These are phyloP conservation scores for Oxygymnocypris stewartii DNA, from an alignment of 2,113 vertebrate genomes.

Conservation along the genomic window DNA sequence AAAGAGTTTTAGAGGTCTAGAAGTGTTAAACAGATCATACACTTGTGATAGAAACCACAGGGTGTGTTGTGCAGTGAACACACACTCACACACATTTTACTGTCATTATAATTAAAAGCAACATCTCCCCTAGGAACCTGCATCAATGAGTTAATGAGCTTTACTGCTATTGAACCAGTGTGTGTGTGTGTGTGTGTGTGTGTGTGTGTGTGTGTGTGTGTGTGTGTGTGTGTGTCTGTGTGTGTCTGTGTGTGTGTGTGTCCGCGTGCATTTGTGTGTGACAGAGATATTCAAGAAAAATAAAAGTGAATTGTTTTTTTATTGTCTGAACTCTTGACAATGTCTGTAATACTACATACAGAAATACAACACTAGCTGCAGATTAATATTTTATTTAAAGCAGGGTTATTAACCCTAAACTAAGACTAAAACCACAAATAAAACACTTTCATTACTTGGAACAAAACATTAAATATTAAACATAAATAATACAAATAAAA, in stretches of 20 bases:
- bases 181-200: neutral
- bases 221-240: neutral
- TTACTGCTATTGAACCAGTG: neutral
- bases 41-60: constrained; percentile 15
- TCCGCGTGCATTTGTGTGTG: neutral
- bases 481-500: neutral
- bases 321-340: neutral
- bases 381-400: neutral
- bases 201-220: neutral
- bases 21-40: constrained; percentile 29
- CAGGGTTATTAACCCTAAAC: neutral
- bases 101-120: constrained; percentile 32
- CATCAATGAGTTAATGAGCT: constrained; percentile 34
- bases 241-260: constrained; percentile 6
- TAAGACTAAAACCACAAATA: neutral
- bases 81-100: constrained; percentile 8
- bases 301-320: constrained; percentile 11
- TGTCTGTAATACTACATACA: neutral
- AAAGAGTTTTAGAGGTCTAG: neutral
- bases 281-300: neutral
- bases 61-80: constrained; percentile 16
- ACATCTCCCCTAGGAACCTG: constrained; percentile 16
- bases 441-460: neutral
- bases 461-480: neutral
- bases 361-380: neutral